phyloP scores from a whole-genome alignment of 1,140 invertebrate genomes.

The Drosophila cardini region DNA sequence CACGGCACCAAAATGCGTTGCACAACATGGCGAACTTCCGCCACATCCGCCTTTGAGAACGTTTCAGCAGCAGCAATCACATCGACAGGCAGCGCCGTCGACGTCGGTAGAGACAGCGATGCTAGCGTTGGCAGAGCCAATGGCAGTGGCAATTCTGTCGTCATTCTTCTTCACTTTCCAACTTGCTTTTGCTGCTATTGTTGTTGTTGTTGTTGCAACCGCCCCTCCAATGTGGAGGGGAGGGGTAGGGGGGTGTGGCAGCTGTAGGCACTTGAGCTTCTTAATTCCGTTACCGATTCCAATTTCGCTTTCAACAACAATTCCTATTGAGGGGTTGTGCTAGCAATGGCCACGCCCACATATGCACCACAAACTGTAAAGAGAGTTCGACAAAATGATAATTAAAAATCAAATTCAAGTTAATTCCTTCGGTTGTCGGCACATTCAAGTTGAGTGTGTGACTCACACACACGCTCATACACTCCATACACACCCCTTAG shows the following conservation, averaged over 20 bases:
- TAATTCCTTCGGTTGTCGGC: slow-evolving; percentile 11
- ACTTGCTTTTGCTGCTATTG: background rate
- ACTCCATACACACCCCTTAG: no score
- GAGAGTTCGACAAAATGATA: slow-evolving; percentile 36
- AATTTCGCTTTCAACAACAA: slow-evolving; percentile 27
- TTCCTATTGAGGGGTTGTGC: slow-evolving; percentile 29
- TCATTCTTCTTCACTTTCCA: slow-evolving; percentile 26
- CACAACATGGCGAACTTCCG: slow-evolving; percentile 85
- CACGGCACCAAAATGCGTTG: slow-evolving; percentile 90
- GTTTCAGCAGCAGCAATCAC: slow-evolving; percentile 62
- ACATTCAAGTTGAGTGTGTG: background rate
- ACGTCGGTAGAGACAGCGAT: slow-evolving; percentile 10
- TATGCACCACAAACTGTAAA: slow-evolving; percentile 11
- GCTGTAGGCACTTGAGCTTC: slow-evolving; percentile 16
- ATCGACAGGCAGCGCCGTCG: slow-evolving; percentile 46
- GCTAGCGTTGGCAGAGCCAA: slow-evolving; percentile 12
- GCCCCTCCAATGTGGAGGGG: background rate
- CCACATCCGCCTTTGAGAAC: slow-evolving; percentile 79
- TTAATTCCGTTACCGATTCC: slow-evolving; percentile 38
- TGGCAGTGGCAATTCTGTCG: slow-evolving; percentile 51
- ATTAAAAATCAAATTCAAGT: slow-evolving; percentile 47
- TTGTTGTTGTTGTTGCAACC: background rate
- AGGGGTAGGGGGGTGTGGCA: background rate
- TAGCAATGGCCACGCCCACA: slow-evolving; percentile 38
- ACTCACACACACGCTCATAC: no score